These are phyloP conservation scores for Euphydryas editha DNA, from an alignment of 2,888 invertebrate genomes.

Conservation along the genomic window DNA sequence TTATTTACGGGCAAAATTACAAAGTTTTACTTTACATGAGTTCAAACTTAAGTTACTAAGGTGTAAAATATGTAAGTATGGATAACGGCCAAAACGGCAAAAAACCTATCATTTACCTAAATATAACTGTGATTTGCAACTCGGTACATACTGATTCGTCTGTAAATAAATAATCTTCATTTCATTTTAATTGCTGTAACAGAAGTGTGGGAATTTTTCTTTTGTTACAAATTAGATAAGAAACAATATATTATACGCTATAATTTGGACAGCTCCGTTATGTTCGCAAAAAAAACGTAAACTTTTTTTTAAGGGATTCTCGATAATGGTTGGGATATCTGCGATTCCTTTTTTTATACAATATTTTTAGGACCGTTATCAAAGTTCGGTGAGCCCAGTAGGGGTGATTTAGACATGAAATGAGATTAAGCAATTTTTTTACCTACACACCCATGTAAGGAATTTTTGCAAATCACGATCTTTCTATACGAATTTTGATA, in stretches of 20 bases:
- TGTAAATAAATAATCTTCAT: background rate
- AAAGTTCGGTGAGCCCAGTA: slow-evolving; percentile 73
- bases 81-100: no score
- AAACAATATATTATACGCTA: slow-evolving; percentile 79
- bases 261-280: slow-evolving; percentile 77
- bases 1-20: no score
- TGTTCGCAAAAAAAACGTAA: slow-evolving; percentile 60
- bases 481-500: slow-evolving; percentile 5
- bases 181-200: slow-evolving; percentile 35
- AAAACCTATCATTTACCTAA: no score
- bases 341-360: slow-evolving; percentile 66
- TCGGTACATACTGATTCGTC: background rate
- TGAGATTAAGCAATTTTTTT: slow-evolving; percentile 34
- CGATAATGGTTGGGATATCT: slow-evolving; percentile 76
- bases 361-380: slow-evolving; percentile 62
- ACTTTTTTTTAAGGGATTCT: slow-evolving; percentile 53
- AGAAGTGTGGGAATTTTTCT: slow-evolving; percentile 70
- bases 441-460: slow-evolving; percentile 1
- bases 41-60: no score
- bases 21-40: no score
- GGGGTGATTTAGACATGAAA: slow-evolving; percentile 52
- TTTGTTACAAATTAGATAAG: slow-evolving; percentile 55
- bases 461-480: slow-evolving; percentile 33
- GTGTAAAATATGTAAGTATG: no score
- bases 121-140: no score